Evolutionary conservation across 30 jellyfish, hydroid and myxozoan genomes (phyloP).

Genomic region (Turritopsis rubra): DNA sequence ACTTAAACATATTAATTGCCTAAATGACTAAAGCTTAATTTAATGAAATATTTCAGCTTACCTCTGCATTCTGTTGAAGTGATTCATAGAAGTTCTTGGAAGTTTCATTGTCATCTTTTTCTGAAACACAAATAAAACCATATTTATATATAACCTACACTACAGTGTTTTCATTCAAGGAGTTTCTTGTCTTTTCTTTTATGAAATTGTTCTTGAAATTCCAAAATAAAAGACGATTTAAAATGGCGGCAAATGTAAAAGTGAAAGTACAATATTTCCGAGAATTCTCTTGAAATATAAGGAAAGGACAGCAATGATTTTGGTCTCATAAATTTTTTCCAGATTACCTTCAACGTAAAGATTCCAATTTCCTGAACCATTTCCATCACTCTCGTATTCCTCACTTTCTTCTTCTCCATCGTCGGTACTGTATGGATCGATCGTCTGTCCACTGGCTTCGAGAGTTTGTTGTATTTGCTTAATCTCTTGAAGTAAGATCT

Average conservation of each 20-base stretch:
- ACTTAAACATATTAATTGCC: too few relatives aligned
- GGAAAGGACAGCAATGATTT: not conserved
- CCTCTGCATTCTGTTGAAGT: not conserved
- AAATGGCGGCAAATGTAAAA: not conserved
- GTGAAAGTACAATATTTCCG: not conserved
- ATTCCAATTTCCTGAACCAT: not conserved
- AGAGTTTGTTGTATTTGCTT: constrained; percentile 38
- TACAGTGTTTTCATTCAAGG: too few relatives aligned
- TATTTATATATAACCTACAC: too few relatives aligned
- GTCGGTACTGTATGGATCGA: not conserved
- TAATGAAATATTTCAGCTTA: too few relatives aligned
- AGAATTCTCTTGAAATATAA: not conserved
- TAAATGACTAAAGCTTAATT: too few relatives aligned
- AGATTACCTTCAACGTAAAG: not conserved
- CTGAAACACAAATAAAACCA: not conserved
- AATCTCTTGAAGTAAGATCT: constrained; percentile 46
- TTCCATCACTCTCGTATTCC: not conserved
- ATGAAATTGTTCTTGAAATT: not conserved
- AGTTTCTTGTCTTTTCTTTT: too few relatives aligned
- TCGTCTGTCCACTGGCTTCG: constrained; percentile 19
- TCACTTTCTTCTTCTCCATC: not conserved
- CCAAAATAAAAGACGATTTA: not conserved
- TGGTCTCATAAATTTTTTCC: not conserved
- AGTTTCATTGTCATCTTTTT: not conserved
- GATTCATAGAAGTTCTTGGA: not conserved